Base-by-base conservation (phyloP, 2,888 invertebrate species). In the Galeopsomyia nigrocyanea region DNA sequence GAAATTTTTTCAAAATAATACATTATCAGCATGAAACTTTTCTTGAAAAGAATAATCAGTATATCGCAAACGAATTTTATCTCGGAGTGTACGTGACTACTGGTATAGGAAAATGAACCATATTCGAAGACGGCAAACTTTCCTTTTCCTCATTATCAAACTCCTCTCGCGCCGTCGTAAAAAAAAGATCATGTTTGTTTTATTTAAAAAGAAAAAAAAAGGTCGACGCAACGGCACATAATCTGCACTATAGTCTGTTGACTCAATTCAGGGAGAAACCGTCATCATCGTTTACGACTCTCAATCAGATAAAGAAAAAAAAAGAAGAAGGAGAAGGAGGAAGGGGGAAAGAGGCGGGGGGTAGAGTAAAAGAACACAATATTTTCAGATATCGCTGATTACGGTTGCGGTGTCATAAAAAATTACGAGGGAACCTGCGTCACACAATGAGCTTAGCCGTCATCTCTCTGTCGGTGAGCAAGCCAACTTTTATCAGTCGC, bases 311-410 rank as follows among this genome's bases (percentile, higher is more conserved):
- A 73, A 73, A 47, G 46, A 50, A 39, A 31, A 53, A 31, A 53
- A 57, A 64, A 57, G 17, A 51, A 14, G 26, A n/a, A 46, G 14
- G 13, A 7, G 16, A 9, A 21, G 19, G 17, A 49, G 31, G 31
- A 19, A 31, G 14, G 14, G 57, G 22, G 26, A 31, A 47, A 14
- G 0, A 55, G 31, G 3, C 14, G 60, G 46, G 14, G 56, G 21
- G 56, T 22, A 26, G 13, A 63, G 22, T 10, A 61, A 55, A 9
- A 22, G 22, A 68, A 7, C 3, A 49, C 53, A 60, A 63, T 60
- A 68, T 73, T 60, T 68, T 73, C 65, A 62, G 68, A 69, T 65
- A 65, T 65, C 62, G 58, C 61, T 68, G 68, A 72, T 72, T 68
- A 60, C 62, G 22, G 62, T 64, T 56, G 72, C 68, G 68, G 58